Conservation (phyloP, 2,888 invertebrate species). For the Geotrupes spiniger region DNA sequence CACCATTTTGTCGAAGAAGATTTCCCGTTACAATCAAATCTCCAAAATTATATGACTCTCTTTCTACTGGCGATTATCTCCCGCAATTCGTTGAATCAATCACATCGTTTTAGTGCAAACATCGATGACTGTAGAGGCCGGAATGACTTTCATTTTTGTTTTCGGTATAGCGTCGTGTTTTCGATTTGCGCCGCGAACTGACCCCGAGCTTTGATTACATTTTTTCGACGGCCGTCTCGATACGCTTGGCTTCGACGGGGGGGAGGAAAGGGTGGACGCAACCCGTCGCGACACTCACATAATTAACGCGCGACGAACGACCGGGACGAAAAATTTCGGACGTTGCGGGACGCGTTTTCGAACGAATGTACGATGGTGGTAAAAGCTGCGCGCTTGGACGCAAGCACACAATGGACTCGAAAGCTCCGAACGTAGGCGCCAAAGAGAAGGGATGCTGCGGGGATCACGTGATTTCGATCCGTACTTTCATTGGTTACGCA, state of each 20-base stretch:
- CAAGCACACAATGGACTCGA: conserved; percentile 31
- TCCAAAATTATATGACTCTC: neutral
- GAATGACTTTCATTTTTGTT: conserved; percentile 11
- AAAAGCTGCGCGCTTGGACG: conserved; percentile 29
- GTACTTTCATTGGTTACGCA: conserved; percentile 41
- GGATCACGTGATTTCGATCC: conserved; percentile 43
- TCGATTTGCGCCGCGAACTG: neutral
- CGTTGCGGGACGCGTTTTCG: conserved; percentile 7
- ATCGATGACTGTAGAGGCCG: conserved; percentile 28
- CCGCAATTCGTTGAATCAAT: conserved; percentile 19
- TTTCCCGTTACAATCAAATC: conserved; percentile 9
- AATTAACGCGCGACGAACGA: conserved; percentile 9
- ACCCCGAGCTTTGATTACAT: conserved; percentile 5
- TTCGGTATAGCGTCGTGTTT: neutral
- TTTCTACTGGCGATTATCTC: neutral
- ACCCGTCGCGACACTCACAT: conserved; percentile 13
- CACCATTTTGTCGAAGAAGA: conserved; percentile 51
- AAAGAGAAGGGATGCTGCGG: conserved; percentile 49
- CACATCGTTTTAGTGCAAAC: conserved; percentile 16
- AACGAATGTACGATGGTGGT: conserved; percentile 20
- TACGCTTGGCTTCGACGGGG: neutral
- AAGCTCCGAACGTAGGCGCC: conserved; percentile 30
- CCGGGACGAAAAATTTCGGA: conserved; percentile 9
- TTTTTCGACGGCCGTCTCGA: too few relatives aligned
- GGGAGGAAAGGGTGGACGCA: neutral